These are phyloP conservation scores for Egretta garzetta DNA, from an alignment of 2,113 vertebrate species.

Conservation along the genomic window DNA sequence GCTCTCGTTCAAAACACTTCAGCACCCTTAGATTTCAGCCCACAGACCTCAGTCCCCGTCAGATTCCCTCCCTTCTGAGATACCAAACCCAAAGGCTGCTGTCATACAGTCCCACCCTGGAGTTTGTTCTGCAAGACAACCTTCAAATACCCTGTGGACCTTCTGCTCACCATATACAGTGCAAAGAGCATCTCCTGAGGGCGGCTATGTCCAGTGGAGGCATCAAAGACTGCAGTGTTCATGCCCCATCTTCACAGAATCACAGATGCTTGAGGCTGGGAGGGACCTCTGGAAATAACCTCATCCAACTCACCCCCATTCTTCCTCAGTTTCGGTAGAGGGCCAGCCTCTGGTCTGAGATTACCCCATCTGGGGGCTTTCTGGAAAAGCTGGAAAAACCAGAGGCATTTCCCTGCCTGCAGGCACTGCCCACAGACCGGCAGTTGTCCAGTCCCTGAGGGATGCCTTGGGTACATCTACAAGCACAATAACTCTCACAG, in stretches of 20 bases:
- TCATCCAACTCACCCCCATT: not conserved
- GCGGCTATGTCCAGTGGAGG: fast-evolving
- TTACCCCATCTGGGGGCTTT: not conserved
- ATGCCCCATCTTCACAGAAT: not conserved
- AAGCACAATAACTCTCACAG: not conserved
- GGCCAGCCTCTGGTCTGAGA: not conserved
- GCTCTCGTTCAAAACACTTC: not conserved
- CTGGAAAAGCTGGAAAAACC: not conserved
- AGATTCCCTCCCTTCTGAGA: not conserved
- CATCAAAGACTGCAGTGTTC: not conserved
- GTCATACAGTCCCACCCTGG: not conserved
- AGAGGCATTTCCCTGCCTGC: not conserved
- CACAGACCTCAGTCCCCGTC: not conserved
- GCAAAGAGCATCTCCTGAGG: not conserved
- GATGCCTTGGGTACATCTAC: not conserved
- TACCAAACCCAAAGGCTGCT: not conserved
- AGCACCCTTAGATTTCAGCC: fast-evolving
- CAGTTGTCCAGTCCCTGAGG: not conserved
- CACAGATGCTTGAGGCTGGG: not conserved
- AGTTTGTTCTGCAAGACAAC: not conserved
- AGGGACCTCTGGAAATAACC: not conserved
- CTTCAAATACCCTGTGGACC: not conserved
- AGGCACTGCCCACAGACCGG: not conserved
- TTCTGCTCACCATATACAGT: not conserved
- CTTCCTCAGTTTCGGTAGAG: not conserved